A percentile compares a stretch with the other conserved stretches of the same genome.
These are phyloP conservation scores for Leptinotarsa haldemani DNA, from an alignment of 2,888 invertebrate genomes.

Conservation along the genomic window DNA sequence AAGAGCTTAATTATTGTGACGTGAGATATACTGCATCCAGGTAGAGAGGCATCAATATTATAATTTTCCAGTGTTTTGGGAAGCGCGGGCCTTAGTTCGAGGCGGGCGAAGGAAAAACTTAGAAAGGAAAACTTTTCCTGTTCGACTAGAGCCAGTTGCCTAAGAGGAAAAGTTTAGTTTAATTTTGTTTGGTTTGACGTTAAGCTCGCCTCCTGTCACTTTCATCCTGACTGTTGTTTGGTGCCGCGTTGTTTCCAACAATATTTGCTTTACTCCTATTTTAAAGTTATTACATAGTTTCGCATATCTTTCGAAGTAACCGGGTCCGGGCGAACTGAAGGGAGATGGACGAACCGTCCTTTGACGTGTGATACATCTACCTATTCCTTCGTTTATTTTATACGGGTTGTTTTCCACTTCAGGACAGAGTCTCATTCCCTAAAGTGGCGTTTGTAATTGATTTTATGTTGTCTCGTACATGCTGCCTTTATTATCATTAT, in stretches of 20 bases:
- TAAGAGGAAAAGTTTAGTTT: slow-evolving; percentile 68
- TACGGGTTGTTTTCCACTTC: slow-evolving; percentile 18
- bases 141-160: slow-evolving; percentile 62
- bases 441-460: slow-evolving; percentile 23
- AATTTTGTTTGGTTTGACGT: slow-evolving; percentile 68
- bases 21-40: slow-evolving; percentile 54
- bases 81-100: slow-evolving; percentile 60
- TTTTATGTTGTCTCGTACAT: slow-evolving; percentile 20
- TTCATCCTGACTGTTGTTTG: slow-evolving; percentile 65
- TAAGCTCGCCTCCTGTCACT: slow-evolving; percentile 67
- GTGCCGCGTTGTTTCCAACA: slow-evolving; percentile 63
- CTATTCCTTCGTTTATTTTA: slow-evolving; percentile 29
- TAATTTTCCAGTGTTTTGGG: slow-evolving; percentile 65
- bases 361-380: slow-evolving; percentile 41
- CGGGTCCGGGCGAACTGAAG: slow-evolving; percentile 42
- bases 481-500: slow-evolving; percentile 20
- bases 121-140: slow-evolving; percentile 65
- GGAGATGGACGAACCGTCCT: slow-evolving; percentile 30
- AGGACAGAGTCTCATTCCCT: neutral
- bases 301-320: slow-evolving; percentile 52
- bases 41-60: slow-evolving; percentile 64
- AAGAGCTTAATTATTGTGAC: slow-evolving; percentile 54
- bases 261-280: slow-evolving; percentile 62
- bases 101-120: slow-evolving; percentile 66
- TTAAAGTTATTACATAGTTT: slow-evolving; percentile 63